Conservation (phyloP, 2,888 invertebrate species). For the Microctonus hyperodae region DNA sequence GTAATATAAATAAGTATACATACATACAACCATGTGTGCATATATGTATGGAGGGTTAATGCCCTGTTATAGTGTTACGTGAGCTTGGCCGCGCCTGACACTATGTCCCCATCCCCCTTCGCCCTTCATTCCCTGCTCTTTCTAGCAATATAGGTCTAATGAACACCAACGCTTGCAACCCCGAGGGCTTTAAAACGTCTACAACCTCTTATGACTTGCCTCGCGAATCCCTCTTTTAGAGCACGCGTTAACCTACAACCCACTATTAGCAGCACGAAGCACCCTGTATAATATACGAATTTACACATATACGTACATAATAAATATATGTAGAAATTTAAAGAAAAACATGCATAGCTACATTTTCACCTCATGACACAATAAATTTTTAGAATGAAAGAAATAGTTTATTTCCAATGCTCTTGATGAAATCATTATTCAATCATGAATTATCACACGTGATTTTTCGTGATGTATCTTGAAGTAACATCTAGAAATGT, state of each 20-base stretch:
- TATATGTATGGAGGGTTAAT: conserved; percentile 36
- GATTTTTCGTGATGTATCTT: too few relatives aligned
- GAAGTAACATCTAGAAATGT: too few relatives aligned
- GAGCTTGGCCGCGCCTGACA: conserved; percentile 42
- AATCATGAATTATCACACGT: too few relatives aligned
- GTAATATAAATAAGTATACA: background rate
- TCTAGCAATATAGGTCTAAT: conserved; percentile 19
- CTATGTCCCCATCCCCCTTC: background rate
- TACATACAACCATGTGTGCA: background rate
- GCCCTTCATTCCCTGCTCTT: background rate
- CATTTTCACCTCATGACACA: too few relatives aligned
- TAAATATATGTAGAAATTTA: too few relatives aligned
- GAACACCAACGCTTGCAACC: conserved; percentile 19
- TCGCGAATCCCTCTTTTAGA: conserved; percentile 30
- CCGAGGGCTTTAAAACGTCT: conserved; percentile 10
- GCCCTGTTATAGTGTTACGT: conserved; percentile 40
- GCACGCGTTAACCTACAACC: conserved; percentile 35
- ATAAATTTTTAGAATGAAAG: too few relatives aligned
- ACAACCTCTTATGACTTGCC: conserved; percentile 27
- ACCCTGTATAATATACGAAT: background rate
- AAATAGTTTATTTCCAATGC: too few relatives aligned
- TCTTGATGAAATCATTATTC: too few relatives aligned
- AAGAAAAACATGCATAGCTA: too few relatives aligned
- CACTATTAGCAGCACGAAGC: conserved; percentile 36
- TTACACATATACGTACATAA: background rate